Percentiles rank a stretch among this genome's conserved stretches.
These are phyloP conservation scores for Stramonita haemastoma DNA, from an alignment of 2,888 invertebrate genomes.

Conservation along the genomic window DNA sequence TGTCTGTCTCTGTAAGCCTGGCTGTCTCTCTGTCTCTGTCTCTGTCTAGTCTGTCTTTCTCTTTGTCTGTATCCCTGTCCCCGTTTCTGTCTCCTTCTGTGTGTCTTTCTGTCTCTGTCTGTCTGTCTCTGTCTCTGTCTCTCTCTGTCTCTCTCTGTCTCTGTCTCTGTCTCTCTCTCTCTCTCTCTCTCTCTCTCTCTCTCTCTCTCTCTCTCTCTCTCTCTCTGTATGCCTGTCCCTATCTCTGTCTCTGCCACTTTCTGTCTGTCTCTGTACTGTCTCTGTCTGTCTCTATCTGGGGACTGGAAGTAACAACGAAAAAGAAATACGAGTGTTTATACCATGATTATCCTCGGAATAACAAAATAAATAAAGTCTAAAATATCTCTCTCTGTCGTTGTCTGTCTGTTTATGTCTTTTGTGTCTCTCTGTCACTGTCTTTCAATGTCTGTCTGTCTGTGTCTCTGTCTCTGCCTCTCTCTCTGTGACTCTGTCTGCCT, in stretches of 20 bases:
- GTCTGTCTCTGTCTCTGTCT: neutral
- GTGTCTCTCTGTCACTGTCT: neutral
- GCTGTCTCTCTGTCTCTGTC: neutral
- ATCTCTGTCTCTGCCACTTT: too few relatives aligned
- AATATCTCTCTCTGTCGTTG: neutral
- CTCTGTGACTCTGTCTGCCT: neutral
- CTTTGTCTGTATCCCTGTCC: neutral
- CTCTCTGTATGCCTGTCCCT: too few relatives aligned
- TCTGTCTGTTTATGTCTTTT: neutral
- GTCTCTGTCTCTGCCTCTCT: neutral
- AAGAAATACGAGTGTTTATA: too few relatives aligned
- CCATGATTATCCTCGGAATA: too few relatives aligned
- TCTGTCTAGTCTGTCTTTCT: neutral
- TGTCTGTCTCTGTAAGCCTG: neutral
- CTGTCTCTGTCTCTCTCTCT: conserved; percentile 22
- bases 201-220: conserved; percentile 15
- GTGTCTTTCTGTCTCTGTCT: conserved; percentile 1
- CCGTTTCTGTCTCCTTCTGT: neutral
- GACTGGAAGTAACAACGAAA: too few relatives aligned
- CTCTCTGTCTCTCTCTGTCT: conserved; percentile 1
- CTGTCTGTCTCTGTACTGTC: too few relatives aligned
- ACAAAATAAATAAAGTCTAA: too few relatives aligned
- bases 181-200: conserved; percentile 20
- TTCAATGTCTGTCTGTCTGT: neutral
- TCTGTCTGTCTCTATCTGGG: neutral